Percentiles rank a stretch among this genome's conserved stretches.
These are phyloP conservation scores for Ondatra zibethicus DNA, from an alignment of 2,113 vertebrate species.

Conservation along the genomic window DNA sequence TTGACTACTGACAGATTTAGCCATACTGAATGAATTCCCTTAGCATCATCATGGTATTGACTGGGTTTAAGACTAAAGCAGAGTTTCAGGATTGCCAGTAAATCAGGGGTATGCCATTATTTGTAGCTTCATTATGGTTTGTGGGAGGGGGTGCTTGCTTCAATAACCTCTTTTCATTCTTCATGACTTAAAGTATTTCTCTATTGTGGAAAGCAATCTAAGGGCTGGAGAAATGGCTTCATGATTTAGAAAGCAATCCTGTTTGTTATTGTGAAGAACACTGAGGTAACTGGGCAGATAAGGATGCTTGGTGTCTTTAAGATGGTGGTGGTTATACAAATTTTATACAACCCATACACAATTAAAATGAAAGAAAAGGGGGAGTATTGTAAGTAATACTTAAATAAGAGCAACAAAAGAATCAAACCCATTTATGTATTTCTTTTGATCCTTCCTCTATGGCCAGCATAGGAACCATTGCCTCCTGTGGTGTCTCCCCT, in stretches of 20 bases:
- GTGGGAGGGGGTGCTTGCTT: not conserved
- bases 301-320: not conserved
- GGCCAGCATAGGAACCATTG: not conserved
- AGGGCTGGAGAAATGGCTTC: not conserved
- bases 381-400: not conserved
- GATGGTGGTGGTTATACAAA: not conserved
- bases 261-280: not conserved
- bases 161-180: not conserved
- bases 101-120: not conserved
- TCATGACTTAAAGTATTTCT: constrained; percentile 35
- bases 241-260: not conserved
- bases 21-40: not conserved
- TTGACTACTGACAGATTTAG: not conserved
- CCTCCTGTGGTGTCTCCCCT: not conserved
- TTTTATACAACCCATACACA: too few relatives aligned
- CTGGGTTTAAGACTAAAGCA: not conserved
- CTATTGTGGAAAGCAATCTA: not conserved
- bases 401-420: constrained; percentile 1
- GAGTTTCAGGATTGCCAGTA: not conserved
- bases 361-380: not conserved
- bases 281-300: not conserved
- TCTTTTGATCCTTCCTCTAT: not conserved
- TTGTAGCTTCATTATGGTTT: constrained; percentile 27
- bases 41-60: not conserved
- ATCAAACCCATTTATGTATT: not conserved